A percentile compares a stretch with the other conserved stretches of the same genome.
phyloP scores from a whole-genome alignment of 1,140 invertebrate species.

The Dendrolimus kikuchii region DNA sequence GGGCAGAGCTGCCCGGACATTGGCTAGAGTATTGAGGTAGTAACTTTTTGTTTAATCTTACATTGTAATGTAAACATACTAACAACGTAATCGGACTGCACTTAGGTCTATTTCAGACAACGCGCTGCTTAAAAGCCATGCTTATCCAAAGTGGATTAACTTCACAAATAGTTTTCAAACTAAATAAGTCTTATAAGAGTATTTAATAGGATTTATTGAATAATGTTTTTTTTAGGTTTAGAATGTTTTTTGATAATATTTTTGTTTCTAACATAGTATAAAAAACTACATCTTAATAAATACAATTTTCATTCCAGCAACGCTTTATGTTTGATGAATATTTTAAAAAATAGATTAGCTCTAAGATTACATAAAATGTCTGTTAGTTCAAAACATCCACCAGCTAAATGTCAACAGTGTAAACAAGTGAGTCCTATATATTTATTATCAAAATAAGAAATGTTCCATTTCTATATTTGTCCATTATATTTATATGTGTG shows the following conservation, averaged over 20 bases:
- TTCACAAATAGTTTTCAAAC: too few relatives aligned
- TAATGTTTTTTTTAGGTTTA: too few relatives aligned
- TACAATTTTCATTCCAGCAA: constrained; percentile 40
- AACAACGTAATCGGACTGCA: too few relatives aligned
- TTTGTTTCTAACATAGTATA: neutral
- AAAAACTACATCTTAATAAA: neutral
- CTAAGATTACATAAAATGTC: constrained; percentile 54
- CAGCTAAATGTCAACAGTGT: constrained; percentile 55
- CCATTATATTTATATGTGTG: neutral
- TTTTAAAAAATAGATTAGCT: constrained; percentile 50
- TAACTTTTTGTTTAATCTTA: neutral
- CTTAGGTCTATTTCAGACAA: too few relatives aligned
- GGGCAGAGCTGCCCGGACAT: constrained; percentile 54
- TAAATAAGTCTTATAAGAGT: too few relatives aligned
- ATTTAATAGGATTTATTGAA: too few relatives aligned
- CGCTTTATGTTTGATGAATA: constrained; percentile 50
- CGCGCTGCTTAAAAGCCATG: too few relatives aligned
- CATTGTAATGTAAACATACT: neutral
- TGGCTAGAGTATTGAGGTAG: constrained; percentile 57
- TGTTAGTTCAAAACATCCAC: constrained; percentile 44
- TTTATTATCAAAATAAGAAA: neutral
- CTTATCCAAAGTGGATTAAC: too few relatives aligned
- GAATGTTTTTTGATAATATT: too few relatives aligned
- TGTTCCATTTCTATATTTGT: neutral
- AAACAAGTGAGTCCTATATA: constrained; percentile 46